phyloP scores from a whole-genome alignment of 2,888 invertebrate genomes.

The Allygus modestus region DNA sequence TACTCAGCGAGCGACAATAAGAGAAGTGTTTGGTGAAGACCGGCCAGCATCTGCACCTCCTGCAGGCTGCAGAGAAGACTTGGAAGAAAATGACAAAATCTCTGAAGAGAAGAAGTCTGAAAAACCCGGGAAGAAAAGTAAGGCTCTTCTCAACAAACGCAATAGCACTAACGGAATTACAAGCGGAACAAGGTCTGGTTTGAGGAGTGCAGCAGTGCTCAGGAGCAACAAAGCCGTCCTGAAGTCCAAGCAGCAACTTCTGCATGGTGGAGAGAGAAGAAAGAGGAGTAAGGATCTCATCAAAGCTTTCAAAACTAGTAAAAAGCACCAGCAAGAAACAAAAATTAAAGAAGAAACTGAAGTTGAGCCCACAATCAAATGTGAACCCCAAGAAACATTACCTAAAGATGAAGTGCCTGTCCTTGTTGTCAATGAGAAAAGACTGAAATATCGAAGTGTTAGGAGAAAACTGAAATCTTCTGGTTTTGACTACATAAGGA shows the following conservation, averaged over 20 bases:
- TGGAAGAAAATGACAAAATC: conserved; percentile 73
- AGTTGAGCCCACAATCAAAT: background rate
- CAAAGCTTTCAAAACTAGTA: conserved; percentile 69
- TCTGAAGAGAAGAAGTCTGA: conserved; percentile 73
- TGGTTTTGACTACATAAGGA: conserved; percentile 93
- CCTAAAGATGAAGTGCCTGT: conserved; percentile 41
- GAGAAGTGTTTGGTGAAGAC: conserved; percentile 89
- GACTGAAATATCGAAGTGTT: conserved; percentile 73
- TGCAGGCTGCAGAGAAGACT: conserved; percentile 73
- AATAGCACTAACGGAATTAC: conserved; percentile 55
- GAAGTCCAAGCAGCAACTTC: conserved; percentile 73
- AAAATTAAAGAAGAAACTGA: conserved; percentile 11
- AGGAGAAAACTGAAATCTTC: conserved; percentile 86
- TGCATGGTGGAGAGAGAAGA: conserved; percentile 69
- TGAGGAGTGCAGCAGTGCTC: conserved; percentile 73
- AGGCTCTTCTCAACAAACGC: conserved; percentile 56
- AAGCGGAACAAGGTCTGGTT: conserved; percentile 70
- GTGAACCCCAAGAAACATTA: conserved; percentile 5
- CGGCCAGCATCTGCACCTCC: conserved; percentile 91
- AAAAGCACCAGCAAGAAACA: conserved; percentile 57
- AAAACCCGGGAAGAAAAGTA: conserved; percentile 63
- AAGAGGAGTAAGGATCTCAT: conserved; percentile 72
- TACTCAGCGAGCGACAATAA: conserved; percentile 87
- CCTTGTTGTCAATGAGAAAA: conserved; percentile 74
- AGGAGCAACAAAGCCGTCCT: conserved; percentile 73